Evolutionary conservation across 2,113 vertebrate species (phyloP).

Genomic region (Micromys minutus): DNA sequence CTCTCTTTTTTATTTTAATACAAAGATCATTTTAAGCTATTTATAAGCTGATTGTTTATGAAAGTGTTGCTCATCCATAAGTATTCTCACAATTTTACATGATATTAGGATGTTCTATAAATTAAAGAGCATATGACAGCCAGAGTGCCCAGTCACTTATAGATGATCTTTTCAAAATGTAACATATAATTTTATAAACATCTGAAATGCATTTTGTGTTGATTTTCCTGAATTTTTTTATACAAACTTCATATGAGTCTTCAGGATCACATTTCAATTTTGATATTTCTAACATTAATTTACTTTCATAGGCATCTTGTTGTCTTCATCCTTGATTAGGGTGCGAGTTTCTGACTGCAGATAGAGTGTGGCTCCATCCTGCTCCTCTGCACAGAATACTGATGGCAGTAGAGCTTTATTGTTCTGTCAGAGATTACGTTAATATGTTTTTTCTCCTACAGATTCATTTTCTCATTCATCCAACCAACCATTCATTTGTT

Average conservation of each 20-base stretch:
- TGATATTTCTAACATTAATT: conserved; percentile 15
- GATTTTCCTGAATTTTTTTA: background rate
- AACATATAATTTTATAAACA: background rate
- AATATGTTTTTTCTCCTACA: background rate
- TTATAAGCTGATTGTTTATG: background rate
- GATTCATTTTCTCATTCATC: conserved; percentile 49
- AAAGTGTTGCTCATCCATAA: background rate
- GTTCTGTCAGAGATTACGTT: conserved; percentile 25
- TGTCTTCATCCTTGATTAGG: background rate
- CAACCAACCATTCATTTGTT: conserved; percentile 9
- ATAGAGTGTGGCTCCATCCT: background rate
- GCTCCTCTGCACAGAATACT: background rate
- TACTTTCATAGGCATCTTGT: background rate
- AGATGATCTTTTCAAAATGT: background rate
- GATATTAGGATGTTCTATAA: background rate
- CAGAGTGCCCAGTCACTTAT: background rate
- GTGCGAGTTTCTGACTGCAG: background rate
- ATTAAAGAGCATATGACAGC: background rate
- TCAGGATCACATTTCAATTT: background rate
- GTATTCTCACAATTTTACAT: background rate
- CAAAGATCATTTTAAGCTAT: background rate
- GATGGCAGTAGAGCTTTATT: conserved; percentile 13
- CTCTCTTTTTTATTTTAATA: too few species aligned
- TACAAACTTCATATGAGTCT: background rate
- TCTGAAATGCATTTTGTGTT: background rate